Conservation (phyloP, 1,140 invertebrate species). For the Leptopilina boulardi region DNA sequence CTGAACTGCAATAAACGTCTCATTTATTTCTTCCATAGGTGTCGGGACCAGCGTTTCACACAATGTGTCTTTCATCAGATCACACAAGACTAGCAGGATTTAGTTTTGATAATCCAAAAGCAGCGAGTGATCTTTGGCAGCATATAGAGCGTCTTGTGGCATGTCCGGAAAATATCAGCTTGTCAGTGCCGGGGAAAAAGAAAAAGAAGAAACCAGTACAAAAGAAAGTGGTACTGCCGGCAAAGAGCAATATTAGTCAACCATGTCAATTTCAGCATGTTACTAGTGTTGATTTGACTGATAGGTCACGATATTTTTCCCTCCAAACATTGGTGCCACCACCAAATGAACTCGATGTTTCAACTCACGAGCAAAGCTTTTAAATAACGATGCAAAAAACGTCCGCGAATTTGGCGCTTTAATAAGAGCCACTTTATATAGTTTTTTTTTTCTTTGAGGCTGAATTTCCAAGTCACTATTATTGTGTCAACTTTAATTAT, state of each 20-base stretch:
- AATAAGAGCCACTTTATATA: not conserved
- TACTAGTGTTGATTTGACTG: slow-evolving; percentile 85
- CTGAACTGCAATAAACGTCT: not conserved
- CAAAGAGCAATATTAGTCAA: slow-evolving; percentile 89
- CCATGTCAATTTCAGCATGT: slow-evolving; percentile 93
- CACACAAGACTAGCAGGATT: slow-evolving; percentile 77
- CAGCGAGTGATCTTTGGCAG: slow-evolving; percentile 83
- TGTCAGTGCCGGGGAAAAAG: slow-evolving; percentile 83
- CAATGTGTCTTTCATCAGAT: slow-evolving; percentile 87
- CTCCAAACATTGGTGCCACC: slow-evolving; percentile 79
- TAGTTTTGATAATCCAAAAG: slow-evolving; percentile 84
- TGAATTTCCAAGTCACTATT: not conserved
- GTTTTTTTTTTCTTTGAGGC: not conserved
- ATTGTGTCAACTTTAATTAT: slow-evolving; percentile 2
- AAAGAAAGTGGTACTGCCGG: slow-evolving; percentile 79
- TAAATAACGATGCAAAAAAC: slow-evolving; percentile 39
- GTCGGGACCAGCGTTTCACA: slow-evolving; percentile 85
- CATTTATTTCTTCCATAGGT: slow-evolving; percentile 70
- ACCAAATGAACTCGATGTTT: slow-evolving; percentile 61
- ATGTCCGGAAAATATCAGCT: slow-evolving; percentile 87
- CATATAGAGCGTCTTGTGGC: slow-evolving; percentile 84
- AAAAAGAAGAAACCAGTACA: slow-evolving; percentile 77
- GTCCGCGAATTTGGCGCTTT: not conserved
- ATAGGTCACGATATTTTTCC: slow-evolving; percentile 82
- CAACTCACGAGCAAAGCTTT: slow-evolving; percentile 60